Conservation (phyloP, 2,113 vertebrate species). For the Datnioides undecimradiatus region DNA sequence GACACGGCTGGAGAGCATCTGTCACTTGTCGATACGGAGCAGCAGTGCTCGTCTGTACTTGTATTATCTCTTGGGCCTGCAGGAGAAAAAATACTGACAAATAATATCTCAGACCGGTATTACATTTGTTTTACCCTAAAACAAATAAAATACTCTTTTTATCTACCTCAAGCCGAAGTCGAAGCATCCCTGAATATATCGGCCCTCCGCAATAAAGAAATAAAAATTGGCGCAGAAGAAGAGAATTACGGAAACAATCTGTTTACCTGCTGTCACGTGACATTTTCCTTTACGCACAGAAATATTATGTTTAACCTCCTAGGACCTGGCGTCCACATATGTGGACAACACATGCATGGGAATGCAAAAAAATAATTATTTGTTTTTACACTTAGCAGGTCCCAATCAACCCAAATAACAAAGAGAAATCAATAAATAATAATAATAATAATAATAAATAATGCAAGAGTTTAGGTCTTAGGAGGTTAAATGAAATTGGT, state of each 20-base stretch:
- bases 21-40: conserved; percentile 84
- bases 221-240: background rate
- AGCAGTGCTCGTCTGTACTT: conserved; percentile 67
- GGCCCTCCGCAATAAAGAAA: background rate
- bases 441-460: too few relatives aligned
- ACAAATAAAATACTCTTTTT: background rate
- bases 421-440: too few relatives aligned
- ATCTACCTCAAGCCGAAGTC: background rate
- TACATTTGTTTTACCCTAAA: background rate
- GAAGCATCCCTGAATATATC: background rate
- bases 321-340: too few relatives aligned
- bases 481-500: background rate
- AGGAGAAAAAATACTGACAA: background rate
- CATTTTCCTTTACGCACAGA: background rate
- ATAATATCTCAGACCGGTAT: background rate
- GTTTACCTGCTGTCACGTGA: too few relatives aligned
- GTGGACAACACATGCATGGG: too few relatives aligned
- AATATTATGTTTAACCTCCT: too few relatives aligned
- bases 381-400: too few relatives aligned
- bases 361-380: too few relatives aligned
- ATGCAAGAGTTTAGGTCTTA: too few relatives aligned
- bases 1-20: conserved; percentile 87
- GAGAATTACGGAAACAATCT: background rate
- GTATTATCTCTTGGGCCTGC: conserved; percentile 71
- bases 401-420: too few relatives aligned